Base-by-base conservation (phyloP, 2,113 vertebrate species). In the Malurus elegans region DNA sequence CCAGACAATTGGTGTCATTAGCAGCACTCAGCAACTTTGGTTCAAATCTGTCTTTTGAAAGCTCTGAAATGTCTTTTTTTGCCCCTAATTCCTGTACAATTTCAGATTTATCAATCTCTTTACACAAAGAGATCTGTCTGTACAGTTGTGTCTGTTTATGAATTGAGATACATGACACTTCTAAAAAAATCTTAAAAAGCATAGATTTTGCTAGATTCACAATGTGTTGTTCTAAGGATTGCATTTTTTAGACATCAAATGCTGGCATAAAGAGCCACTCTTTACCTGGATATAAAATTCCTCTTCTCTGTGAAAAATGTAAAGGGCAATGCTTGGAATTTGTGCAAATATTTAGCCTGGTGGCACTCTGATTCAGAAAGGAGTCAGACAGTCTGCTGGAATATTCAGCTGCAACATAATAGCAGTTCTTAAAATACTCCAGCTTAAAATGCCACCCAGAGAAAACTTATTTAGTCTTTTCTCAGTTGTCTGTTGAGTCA, bases 401-500 rank as follows among this genome's bases (percentile, higher is more conserved):
- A 90, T 72, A 66, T 92, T 74, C 73, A 66, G 58, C 92, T 90
- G 84, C 79, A 75, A 88, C 83, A 61, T 94, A 95, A 93, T 53
- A 88, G 81, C 32, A 79, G 56, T 93, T 92, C 88, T 86, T 97
- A 93, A 88, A 92, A 88, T 93, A 93, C 57, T 74, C 31, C 42
- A 56, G 70, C 66, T 97, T 95, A 94, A 85, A 93, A 93, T 95
- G 93, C 67, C 56, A 79, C 66, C 45, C 74, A 67, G 54, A 87
- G 21, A 92, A 87, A 80, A 76, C 67, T 86, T 51, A 84, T n/a
- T 84, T 83, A 80, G 60, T 91, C 94, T 86, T 96, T 95, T 97
- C 79, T 84, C 80, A 65, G 66, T 81, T 80, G 82, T 93, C 67
- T 93, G 86, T 96, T 95, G 93, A 94, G 76, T 94, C 94, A 95